phyloP scores from a whole-genome alignment of 2,888 invertebrate species.

The Lysandra bellargus region DNA sequence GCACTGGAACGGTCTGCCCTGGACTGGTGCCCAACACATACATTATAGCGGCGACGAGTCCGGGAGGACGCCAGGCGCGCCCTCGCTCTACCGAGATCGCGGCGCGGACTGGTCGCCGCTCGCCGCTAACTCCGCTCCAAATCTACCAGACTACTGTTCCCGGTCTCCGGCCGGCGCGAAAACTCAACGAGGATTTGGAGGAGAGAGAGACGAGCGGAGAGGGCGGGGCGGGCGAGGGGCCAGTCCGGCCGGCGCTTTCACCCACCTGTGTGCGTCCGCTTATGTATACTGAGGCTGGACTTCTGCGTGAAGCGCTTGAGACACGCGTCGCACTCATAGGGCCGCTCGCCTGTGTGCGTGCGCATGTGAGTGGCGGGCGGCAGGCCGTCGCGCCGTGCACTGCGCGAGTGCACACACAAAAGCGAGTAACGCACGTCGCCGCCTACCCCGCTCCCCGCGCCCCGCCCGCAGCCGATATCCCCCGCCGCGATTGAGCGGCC shows the following conservation, averaged over 20 bases:
- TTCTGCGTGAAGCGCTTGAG: conserved; percentile 90
- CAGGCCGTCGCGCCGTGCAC: conserved; percentile 77
- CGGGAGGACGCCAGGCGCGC: conserved; percentile 70
- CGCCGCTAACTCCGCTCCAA: conserved; percentile 71
- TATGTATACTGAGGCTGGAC: conserved; percentile 90
- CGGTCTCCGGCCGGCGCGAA: conserved; percentile 41
- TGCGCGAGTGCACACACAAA: conserved; percentile 80
- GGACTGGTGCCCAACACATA: conserved; percentile 79
- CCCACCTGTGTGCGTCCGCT: conserved; percentile 87
- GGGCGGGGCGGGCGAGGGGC: conserved; percentile 65
- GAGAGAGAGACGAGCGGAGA: conserved; percentile 57
- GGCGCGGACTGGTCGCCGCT: conserved; percentile 76
- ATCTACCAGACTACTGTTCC: conserved; percentile 46
- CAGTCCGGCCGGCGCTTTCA: conserved; percentile 75
- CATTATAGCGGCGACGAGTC: conserved; percentile 76
- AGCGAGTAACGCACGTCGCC: conserved; percentile 75
- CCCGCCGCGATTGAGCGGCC: conserved; percentile 39
- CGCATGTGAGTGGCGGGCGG: conserved; percentile 77
- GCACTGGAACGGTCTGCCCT: conserved; percentile 81
- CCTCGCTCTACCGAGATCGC: conserved; percentile 71
- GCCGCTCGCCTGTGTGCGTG: conserved; percentile 82
- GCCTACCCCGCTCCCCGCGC: conserved; percentile 55
- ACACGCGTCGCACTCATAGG: conserved; percentile 86
- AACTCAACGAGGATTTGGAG: conserved; percentile 43
- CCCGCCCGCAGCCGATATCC: conserved; percentile 52